Evolutionary conservation across 2,113 vertebrate genomes (phyloP).

Genomic region (Epinephelus cyanopodus): DNA sequence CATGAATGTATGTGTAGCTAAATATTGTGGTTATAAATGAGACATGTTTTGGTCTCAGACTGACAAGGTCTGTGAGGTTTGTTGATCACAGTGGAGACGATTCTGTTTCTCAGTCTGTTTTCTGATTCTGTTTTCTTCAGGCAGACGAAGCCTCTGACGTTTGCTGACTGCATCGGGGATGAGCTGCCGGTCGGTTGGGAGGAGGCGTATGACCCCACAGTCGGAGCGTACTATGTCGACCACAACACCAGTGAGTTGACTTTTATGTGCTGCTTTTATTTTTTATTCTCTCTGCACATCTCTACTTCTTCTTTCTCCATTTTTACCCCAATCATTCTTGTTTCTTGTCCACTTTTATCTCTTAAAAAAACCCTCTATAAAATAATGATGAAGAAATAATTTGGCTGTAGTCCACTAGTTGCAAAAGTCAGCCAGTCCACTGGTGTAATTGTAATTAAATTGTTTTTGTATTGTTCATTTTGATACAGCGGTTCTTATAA

Average conservation of each 20-base stretch:
- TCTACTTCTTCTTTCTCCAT: not conserved
- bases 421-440: too few relatives aligned
- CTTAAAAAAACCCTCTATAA: not conserved
- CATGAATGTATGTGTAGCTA: too few relatives aligned
- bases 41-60: not conserved
- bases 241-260: constrained; percentile 94
- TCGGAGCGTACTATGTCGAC: constrained; percentile 98
- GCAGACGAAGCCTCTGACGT: constrained; percentile 97
- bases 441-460: not conserved
- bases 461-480: not conserved
- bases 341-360: not conserved
- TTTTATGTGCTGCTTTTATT: not conserved
- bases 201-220: constrained; percentile 93
- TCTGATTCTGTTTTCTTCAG: constrained; percentile 81
- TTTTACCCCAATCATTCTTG: not conserved
- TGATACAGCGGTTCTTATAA: not conserved
- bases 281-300: constrained; percentile 11
- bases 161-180: constrained; percentile 98
- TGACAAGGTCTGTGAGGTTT: not conserved
- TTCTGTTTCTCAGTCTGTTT: constrained; percentile 10
- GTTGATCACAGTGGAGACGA: not conserved
- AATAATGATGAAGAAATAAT: not conserved
- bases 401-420: not conserved
- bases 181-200: constrained; percentile 98
- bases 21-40: not conserved